Evolutionary conservation across 1,140 invertebrate species (phyloP).

Genomic region (Drosophila tristis): DNA sequence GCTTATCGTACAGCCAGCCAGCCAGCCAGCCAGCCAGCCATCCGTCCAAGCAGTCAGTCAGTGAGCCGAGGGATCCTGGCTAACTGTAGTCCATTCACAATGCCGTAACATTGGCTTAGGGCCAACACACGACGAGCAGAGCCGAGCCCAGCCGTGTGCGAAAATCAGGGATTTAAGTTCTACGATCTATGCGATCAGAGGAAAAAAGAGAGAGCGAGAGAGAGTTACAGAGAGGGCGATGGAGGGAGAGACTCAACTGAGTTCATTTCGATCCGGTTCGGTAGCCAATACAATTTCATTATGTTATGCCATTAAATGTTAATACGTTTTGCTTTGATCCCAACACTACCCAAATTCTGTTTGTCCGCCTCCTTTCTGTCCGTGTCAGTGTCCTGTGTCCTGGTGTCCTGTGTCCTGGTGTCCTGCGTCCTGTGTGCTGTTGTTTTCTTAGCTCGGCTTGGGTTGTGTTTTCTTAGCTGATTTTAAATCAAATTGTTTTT

Average conservation of each 20-base stretch:
- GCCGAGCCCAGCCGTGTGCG: constrained; percentile 29
- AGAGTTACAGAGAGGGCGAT: too few relatives aligned
- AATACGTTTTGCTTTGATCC: constrained; percentile 44
- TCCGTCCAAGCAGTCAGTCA: constrained; percentile 13
- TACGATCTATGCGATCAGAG: constrained; percentile 18
- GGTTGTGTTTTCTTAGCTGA: constrained; percentile 74
- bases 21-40: background rate
- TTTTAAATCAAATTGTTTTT: constrained; percentile 82
- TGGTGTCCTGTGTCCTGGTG: too few relatives aligned
- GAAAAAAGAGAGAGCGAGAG: too few relatives aligned
- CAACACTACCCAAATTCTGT: background rate
- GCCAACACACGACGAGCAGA: constrained; percentile 11
- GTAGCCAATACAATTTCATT: constrained; percentile 73
- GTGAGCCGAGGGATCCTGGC: constrained; percentile 15
- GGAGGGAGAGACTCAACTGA: background rate
- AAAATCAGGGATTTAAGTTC: constrained; percentile 70
- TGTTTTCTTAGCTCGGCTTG: constrained; percentile 14
- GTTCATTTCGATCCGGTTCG: constrained; percentile 42
- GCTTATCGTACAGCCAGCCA: constrained; percentile 54
- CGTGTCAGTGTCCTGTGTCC: too few relatives aligned
- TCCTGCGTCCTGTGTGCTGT: background rate
- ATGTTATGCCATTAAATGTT: constrained; percentile 78
- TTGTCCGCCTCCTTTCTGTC: background rate
- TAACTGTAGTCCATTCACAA: constrained; percentile 49
- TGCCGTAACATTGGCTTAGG: constrained; percentile 83